Evolutionary conservation across 2,113 vertebrate species (phyloP).

Genomic region (Raja brachyura): DNA sequence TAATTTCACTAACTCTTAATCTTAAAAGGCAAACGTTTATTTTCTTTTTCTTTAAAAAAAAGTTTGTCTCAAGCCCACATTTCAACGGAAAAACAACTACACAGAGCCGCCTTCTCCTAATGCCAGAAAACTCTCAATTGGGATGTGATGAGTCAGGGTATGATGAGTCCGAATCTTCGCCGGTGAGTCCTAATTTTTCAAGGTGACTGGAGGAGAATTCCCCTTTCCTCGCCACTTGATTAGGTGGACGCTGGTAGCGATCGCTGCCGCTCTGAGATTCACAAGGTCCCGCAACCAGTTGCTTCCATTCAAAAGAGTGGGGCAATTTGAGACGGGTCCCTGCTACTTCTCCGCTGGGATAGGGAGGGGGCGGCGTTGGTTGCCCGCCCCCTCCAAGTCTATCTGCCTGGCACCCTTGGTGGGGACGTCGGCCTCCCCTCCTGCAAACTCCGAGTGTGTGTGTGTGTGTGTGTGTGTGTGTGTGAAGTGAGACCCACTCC

Average conservation of each 20-base stretch:
- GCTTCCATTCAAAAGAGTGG: neutral
- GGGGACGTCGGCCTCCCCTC: neutral
- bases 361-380: neutral
- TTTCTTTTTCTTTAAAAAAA: neutral
- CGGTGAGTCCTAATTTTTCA: conserved; percentile 19
- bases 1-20: neutral
- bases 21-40: neutral
- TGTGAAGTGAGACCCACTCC: too few relatives aligned
- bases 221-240: conserved; percentile 43
- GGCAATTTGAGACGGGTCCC: neutral
- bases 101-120: neutral
- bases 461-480: too few relatives aligned
- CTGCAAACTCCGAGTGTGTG: neutral
- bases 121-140: neutral
- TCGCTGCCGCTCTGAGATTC: neutral
- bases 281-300: neutral
- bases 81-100: neutral
- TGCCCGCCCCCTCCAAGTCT: neutral
- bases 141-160: neutral
- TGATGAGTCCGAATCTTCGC: neutral
- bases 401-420: neutral
- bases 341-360: neutral
- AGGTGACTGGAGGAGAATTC: conserved; percentile 44
- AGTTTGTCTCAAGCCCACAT: neutral
- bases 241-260: neutral